A percentile compares a stretch with the other conserved stretches of the same genome.
These are phyloP conservation scores for Ormyrus nitidulus DNA, from an alignment of 2,888 invertebrate species.

Conservation along the genomic window DNA sequence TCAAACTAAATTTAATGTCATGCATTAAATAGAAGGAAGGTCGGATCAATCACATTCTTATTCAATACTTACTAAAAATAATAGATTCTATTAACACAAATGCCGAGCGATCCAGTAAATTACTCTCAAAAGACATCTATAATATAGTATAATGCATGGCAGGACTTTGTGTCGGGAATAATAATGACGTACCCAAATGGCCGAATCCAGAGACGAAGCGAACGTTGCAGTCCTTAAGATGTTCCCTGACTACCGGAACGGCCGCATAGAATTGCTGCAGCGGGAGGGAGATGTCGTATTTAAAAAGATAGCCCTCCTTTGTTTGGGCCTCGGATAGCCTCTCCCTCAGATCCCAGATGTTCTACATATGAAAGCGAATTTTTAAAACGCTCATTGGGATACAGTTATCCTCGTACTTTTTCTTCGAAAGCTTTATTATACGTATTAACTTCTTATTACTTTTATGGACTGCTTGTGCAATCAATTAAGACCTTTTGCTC, in stretches of 20 bases:
- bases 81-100: too few relatives aligned
- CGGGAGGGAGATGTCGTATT: slow-evolving; percentile 96
- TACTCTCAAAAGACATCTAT: too few relatives aligned
- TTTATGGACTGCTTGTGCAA: too few relatives aligned
- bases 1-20: too few relatives aligned
- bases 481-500: too few relatives aligned
- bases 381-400: background rate
- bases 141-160: too few relatives aligned
- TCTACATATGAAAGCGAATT: slow-evolving; percentile 71
- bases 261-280: slow-evolving; percentile 88
- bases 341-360: slow-evolving; percentile 92
- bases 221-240: slow-evolving; percentile 79
- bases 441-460: background rate
- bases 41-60: too few relatives aligned
- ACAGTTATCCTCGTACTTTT: background rate
- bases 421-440: background rate
- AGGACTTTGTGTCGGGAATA: too few relatives aligned
- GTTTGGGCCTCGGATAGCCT: slow-evolving; percentile 86
- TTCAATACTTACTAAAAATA: too few relatives aligned
- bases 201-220: slow-evolving; percentile 90
- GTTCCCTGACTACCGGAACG: slow-evolving; percentile 83
- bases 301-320: slow-evolving; percentile 91
- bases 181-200: slow-evolving; percentile 84
- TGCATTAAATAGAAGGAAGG: too few relatives aligned
- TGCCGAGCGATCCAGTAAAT: too few relatives aligned